A percentile compares a stretch with the other conserved stretches of the same genome.
Conservation (phyloP, 2,113 vertebrate genomes). For the Ranitomeya variabilis region DNA sequence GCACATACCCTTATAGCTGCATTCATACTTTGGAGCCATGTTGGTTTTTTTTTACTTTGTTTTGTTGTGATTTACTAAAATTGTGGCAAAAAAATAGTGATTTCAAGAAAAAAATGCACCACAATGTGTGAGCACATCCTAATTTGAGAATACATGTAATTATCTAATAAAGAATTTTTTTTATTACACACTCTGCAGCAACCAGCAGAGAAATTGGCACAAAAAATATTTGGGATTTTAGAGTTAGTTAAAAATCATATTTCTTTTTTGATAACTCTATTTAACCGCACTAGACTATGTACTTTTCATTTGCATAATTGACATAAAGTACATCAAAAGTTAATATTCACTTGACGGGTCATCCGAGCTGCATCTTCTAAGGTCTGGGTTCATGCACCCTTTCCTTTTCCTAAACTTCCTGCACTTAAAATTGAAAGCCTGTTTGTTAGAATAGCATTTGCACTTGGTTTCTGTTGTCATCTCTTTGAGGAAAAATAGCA, state of each 20-base stretch:
- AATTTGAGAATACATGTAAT: too few species aligned
- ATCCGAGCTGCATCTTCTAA: neutral
- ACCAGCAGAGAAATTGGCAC: too few species aligned
- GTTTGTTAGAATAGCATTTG: conserved; percentile 46
- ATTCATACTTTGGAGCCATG: too few species aligned
- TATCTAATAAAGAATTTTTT: too few species aligned
- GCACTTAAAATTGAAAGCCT: conserved; percentile 45
- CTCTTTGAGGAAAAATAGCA: conserved; percentile 26
- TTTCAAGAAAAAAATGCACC: too few species aligned
- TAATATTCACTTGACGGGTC: neutral
- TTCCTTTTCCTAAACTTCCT: conserved; percentile 60
- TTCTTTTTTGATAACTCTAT: neutral
- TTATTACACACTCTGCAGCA: too few species aligned
- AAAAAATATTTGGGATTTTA: neutral
- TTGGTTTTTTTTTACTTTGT: too few species aligned
- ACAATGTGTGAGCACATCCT: too few species aligned
- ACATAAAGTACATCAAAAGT: neutral
- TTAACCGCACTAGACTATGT: neutral
- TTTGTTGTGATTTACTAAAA: too few species aligned
- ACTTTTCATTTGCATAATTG: too few species aligned
- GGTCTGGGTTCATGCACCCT: neutral
- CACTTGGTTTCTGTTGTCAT: conserved; percentile 59
- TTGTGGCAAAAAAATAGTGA: too few species aligned
- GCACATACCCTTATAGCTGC: too few species aligned
- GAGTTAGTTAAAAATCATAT: neutral